These are phyloP conservation scores for Aradus depressus DNA, from an alignment of 2,888 invertebrate genomes.

Conservation along the genomic window DNA sequence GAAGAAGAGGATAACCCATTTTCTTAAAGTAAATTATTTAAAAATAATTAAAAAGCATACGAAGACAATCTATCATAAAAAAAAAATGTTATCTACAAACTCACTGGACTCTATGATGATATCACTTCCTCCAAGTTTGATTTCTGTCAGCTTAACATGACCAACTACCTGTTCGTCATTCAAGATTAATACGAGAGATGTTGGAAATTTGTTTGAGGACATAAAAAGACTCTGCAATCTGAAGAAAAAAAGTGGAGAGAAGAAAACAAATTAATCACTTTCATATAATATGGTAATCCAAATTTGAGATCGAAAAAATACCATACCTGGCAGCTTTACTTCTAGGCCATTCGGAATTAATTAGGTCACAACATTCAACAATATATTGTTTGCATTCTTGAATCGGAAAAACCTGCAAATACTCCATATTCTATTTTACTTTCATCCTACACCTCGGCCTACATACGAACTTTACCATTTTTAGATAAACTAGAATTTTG, in stretches of 20 bases:
- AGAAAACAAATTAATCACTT: background rate
- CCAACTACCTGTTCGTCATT: slow-evolving; percentile 51
- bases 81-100: slow-evolving; percentile 5
- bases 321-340: slow-evolving; percentile 25
- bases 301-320: background rate
- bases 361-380: slow-evolving; percentile 24
- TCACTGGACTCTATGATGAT: slow-evolving; percentile 65
- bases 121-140: slow-evolving; percentile 55
- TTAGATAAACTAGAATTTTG: too few relatives aligned
- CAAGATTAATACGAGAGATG: slow-evolving; percentile 32
- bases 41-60: slow-evolving; percentile 3
- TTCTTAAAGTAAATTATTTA: background rate
- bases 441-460: too few relatives aligned
- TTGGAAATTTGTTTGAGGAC: slow-evolving; percentile 61
- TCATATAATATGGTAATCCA: background rate
- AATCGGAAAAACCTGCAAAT: slow-evolving; percentile 24
- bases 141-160: slow-evolving; percentile 65
- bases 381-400: slow-evolving; percentile 24
- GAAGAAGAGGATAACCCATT: background rate
- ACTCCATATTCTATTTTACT: slow-evolving; percentile 16
- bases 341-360: slow-evolving; percentile 28
- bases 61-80: slow-evolving; percentile 5
- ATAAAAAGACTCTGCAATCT: slow-evolving; percentile 57
- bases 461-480: too few relatives aligned
- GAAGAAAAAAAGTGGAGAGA: slow-evolving; percentile 17